Conservation (phyloP, 2,797 vertebrate genomes). For the Buceros bicornis region DNA sequence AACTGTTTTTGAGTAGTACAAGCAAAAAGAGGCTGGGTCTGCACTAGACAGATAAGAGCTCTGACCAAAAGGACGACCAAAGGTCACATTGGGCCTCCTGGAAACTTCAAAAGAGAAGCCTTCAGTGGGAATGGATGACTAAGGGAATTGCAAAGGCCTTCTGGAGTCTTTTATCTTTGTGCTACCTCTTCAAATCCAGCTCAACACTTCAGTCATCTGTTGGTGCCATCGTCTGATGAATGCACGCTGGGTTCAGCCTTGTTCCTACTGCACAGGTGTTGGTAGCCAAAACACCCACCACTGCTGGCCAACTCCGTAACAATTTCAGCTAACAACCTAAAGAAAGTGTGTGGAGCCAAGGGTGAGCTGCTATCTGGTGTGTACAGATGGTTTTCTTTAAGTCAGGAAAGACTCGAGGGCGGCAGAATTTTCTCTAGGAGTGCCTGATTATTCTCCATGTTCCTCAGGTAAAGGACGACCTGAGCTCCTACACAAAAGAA, state of each 20-base stretch:
- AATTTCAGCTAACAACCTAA: neutral
- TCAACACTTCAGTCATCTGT: slow-evolving; percentile 8
- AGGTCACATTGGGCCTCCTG: slow-evolving; percentile 1
- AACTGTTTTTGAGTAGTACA: neutral
- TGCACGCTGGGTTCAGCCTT: neutral
- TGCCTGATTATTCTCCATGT: neutral
- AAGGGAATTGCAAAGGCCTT: slow-evolving; percentile 50
- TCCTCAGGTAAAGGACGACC: neutral
- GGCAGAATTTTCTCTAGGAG: neutral
- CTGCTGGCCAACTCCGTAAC: rapidly evolving
- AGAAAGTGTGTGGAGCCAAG: neutral
- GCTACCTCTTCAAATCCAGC: slow-evolving; percentile 25
- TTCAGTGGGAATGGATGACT: slow-evolving; percentile 62
- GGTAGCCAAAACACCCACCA: neutral
- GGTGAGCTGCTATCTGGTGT: neutral
- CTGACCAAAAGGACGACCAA: slow-evolving; percentile 27
- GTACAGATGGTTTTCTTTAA: neutral
- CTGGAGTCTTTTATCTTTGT: slow-evolving; percentile 28
- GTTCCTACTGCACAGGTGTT: neutral
- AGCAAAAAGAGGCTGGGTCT: neutral
- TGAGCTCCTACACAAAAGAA: neutral
- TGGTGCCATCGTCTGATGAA: neutral
- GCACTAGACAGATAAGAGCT: slow-evolving; percentile 62
- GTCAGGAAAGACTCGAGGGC: neutral
- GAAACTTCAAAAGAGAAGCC: slow-evolving; percentile 55